Evolutionary conservation across 1,140 invertebrate species (phyloP).

Genomic region (Ceratosolen solmsi): DNA sequence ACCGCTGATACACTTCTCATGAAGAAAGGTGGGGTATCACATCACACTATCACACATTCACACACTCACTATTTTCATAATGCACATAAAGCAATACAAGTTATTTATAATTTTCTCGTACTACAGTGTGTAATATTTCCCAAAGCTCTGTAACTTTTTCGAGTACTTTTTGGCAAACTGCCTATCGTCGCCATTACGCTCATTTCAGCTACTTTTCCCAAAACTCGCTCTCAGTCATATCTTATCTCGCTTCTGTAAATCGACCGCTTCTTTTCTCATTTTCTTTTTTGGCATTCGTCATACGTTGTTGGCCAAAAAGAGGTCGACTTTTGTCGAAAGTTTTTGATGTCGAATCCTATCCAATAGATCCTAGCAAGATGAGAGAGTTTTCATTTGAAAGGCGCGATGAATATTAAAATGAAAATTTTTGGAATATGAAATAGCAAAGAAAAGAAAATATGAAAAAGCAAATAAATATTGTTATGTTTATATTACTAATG

Average conservation of each 20-base stretch:
- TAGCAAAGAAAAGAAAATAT: not conserved
- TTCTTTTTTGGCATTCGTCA: not conserved
- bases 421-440: slow-evolving; percentile 11
- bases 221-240: not conserved
- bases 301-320: not conserved
- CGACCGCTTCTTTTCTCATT: not conserved
- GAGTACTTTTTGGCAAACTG: slow-evolving; percentile 30
- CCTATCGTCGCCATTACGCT: not conserved
- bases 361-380: not conserved
- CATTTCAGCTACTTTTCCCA: not conserved
- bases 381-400: not conserved
- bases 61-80: not conserved
- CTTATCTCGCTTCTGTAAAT: not conserved
- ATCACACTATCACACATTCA: not conserved
- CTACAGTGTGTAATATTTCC: too few species aligned
- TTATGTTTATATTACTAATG: too few species aligned
- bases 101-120: not conserved
- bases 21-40: not conserved
- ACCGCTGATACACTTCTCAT: not conserved
- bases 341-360: not conserved
- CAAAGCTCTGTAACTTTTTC: not conserved
- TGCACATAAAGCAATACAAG: not conserved
- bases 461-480: too few species aligned
- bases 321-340: not conserved
- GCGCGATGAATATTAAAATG: slow-evolving; percentile 3